Base-by-base conservation (phyloP, 2,888 invertebrate genomes). In the Ligdia adustata region DNA sequence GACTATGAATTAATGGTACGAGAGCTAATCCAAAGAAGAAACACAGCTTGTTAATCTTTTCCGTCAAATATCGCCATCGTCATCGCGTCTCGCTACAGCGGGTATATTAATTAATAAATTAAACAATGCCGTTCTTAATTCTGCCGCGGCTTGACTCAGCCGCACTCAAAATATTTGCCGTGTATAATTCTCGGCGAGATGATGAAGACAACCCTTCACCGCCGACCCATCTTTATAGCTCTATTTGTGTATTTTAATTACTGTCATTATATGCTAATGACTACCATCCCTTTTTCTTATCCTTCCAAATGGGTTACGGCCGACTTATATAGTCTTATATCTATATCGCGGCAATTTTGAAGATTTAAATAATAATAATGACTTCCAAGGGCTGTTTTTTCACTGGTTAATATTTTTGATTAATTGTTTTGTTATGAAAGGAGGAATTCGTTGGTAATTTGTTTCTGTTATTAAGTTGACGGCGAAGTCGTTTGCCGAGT, bases 181-280 rank as follows among this genome's bases (percentile, higher is more conserved):
- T 84, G 82, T 84, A 87, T 88, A 88, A 89, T 88, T 82, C 83
- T 75, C 79, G 78, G 78, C 68, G 69, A 66, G 79, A 79, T 84
- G 87, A 86, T 84, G 89, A 87, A 89, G 86, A 86, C 87, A 84
- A 79, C 91, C 90, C 90, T 90, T 90, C 89, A 88, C 69, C 84
- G 80, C 72, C 77, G 75, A 77, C 83, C 82, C 79, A 81, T 81
- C 90, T 91, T 91, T 91, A 92, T 92, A 89, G 91, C 91, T 91
- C 92, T 92, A 92, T 92, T 92, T 92, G 92, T 92, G 92, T 92
- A 92, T 92, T 92, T 93, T 93, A 93, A 93, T 93, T 92, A 92
- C 92, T 90, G 91, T 92, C 92, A 92, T 93, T 93, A 93, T 92
- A 91, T 91, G 90, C 89, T 90, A 91, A 91, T 88, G 90, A 87